These are phyloP conservation scores for Halocaridina rubra DNA, from an alignment of 2,888 invertebrate species.

Conservation along the genomic window DNA sequence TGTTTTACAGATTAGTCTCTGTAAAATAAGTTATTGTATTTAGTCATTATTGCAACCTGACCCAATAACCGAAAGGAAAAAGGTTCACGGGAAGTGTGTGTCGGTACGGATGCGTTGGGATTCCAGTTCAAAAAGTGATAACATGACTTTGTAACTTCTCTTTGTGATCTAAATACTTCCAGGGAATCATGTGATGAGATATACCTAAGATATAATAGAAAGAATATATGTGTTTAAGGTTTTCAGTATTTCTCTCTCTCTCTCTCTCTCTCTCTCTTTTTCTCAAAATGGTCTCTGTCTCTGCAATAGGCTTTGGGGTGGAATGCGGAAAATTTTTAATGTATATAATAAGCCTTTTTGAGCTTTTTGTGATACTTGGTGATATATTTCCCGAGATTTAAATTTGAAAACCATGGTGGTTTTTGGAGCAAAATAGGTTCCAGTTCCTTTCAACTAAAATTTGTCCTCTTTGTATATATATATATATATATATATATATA, in stretches of 20 bases:
- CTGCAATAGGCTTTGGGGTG: constrained; percentile 47
- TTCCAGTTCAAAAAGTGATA: constrained; percentile 51
- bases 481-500: too few species aligned
- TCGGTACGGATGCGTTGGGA: neutral
- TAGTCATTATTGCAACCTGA: too few species aligned
- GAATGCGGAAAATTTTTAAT: constrained; percentile 29
- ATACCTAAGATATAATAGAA: constrained; percentile 59
- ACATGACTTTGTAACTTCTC: constrained; percentile 42
- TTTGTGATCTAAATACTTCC: constrained; percentile 58
- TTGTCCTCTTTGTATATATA: too few species aligned
- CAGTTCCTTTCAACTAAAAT: too few species aligned
- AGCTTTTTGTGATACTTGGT: constrained; percentile 2
- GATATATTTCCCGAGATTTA: too few species aligned
- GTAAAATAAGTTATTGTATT: too few species aligned
- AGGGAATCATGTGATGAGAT: constrained; percentile 59
- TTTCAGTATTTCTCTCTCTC: too few species aligned
- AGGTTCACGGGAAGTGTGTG: neutral
- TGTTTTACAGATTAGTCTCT: too few species aligned
- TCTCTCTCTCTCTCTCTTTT: too few species aligned
- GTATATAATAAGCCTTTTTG: neutral
- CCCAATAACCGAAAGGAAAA: too few species aligned
- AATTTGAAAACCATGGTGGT: too few species aligned
- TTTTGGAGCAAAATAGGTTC: too few species aligned
- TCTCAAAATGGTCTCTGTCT: constrained; percentile 49
- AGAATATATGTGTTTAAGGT: constrained; percentile 51